Conservation (phyloP, 2,888 invertebrate genomes). For the Seira ritae region DNA sequence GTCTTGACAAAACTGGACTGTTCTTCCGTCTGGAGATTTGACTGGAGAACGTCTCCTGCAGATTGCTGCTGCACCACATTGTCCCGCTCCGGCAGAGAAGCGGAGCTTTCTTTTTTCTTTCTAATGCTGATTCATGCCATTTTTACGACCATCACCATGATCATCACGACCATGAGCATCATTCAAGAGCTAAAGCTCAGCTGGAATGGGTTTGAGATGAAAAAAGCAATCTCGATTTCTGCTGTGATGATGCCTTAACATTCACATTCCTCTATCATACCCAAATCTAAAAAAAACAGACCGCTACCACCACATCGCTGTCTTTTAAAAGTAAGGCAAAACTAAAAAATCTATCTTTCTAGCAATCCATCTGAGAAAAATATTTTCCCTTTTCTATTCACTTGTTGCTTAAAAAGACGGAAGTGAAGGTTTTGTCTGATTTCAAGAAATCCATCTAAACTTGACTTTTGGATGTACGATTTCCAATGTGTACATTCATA, state of each 20-base stretch:
- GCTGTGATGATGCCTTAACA: background rate
- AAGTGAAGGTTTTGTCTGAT: no score
- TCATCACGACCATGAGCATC: slow-evolving; percentile 4
- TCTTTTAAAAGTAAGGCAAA: background rate
- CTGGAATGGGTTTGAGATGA: background rate
- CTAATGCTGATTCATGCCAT: slow-evolving; percentile 35
- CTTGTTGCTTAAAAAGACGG: no score
- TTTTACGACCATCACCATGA: slow-evolving; percentile 22
- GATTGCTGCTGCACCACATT: slow-evolving; percentile 24
- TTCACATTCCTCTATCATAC: background rate
- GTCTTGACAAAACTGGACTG: background rate
- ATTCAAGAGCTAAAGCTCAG: background rate
- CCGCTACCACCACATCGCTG: background rate
- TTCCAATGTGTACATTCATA: no score
- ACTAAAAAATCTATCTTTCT: background rate
- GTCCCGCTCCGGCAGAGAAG: background rate
- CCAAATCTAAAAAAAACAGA: background rate
- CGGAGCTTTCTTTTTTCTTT: background rate
- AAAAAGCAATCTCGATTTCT: background rate
- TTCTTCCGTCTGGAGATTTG: background rate
- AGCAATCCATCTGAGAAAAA: no score
- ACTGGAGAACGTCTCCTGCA: background rate
- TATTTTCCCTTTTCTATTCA: no score
- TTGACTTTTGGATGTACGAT: no score
- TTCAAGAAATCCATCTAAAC: no score